These are phyloP conservation scores for Cacoxenus indagator DNA, from an alignment of 2,888 invertebrate genomes.

Conservation along the genomic window DNA sequence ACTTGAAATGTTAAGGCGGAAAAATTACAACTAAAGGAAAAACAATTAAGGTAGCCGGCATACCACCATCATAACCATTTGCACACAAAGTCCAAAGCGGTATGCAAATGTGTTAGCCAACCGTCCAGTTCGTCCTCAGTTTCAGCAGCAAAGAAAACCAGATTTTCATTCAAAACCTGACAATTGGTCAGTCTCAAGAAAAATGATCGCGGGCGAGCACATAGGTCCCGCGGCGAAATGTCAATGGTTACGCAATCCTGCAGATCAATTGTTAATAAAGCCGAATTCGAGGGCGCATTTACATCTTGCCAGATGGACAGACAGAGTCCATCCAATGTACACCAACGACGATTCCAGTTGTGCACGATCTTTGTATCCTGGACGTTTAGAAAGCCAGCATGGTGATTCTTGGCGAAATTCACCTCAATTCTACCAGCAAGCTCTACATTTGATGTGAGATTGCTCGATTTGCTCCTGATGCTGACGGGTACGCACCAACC, in stretches of 20 bases:
- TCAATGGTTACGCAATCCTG: slow-evolving; percentile 42
- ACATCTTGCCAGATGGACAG: slow-evolving; percentile 72
- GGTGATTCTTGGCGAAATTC: slow-evolving; percentile 50
- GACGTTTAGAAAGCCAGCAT: slow-evolving; percentile 73
- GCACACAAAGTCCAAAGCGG: slow-evolving; percentile 68
- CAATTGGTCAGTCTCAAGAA: slow-evolving; percentile 56
- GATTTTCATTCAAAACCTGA: slow-evolving; percentile 47
- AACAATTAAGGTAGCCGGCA: neutral
- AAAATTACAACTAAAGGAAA: neutral
- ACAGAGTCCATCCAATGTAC: slow-evolving; percentile 70
- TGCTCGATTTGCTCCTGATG: slow-evolving; percentile 51
- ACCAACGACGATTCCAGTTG: slow-evolving; percentile 75
- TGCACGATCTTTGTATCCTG: slow-evolving; percentile 69
- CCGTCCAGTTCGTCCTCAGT: slow-evolving; percentile 69
- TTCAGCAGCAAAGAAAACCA: slow-evolving; percentile 71
- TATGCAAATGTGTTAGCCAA: slow-evolving; percentile 72
- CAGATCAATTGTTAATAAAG: neutral
- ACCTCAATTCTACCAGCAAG: slow-evolving; percentile 58
- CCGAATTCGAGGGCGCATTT: neutral
- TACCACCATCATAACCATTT: slow-evolving; percentile 67
- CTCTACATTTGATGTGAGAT: slow-evolving; percentile 54
- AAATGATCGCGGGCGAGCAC: slow-evolving; percentile 72
- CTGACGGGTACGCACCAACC: slow-evolving; percentile 50
- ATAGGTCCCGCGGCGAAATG: slow-evolving; percentile 69
- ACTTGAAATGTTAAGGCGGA: neutral